These are phyloP conservation scores for Muscicapa striata DNA, from an alignment of 2,797 vertebrate species.

Conservation along the genomic window DNA sequence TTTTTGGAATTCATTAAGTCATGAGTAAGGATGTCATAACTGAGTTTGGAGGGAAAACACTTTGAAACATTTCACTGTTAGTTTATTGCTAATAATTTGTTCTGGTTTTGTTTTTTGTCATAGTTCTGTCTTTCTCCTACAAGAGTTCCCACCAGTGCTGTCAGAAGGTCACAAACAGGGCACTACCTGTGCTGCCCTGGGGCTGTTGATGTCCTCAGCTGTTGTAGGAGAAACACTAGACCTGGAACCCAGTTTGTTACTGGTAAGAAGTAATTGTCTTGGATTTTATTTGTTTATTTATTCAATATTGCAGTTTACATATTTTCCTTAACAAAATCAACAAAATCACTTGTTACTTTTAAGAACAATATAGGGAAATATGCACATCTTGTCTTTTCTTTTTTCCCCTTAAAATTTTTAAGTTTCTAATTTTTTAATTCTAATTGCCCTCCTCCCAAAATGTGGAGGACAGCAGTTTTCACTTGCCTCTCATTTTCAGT, in stretches of 20 bases:
- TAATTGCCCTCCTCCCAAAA: not conserved
- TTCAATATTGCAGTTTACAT: not conserved
- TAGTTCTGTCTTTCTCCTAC: constrained; percentile 20
- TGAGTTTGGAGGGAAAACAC: not conserved
- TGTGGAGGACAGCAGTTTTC: not conserved
- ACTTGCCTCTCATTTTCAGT: not conserved
- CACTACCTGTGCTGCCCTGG: constrained; percentile 49
- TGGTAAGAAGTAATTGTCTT: constrained; percentile 35
- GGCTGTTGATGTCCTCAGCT: constrained; percentile 70
- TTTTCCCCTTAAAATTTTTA: not conserved
- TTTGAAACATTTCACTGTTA: not conserved
- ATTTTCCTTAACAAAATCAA: not conserved
- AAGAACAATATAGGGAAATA: not conserved
- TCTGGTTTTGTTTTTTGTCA: not conserved
- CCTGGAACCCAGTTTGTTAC: constrained; percentile 66
- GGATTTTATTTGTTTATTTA: not conserved
- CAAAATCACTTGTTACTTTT: not conserved
- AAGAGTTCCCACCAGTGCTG: not conserved
- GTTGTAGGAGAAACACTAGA: constrained; percentile 53
- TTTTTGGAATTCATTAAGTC: not conserved
- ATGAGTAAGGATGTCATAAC: not conserved
- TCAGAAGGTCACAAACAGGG: not conserved
- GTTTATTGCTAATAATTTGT: not conserved
- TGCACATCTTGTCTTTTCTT: not conserved
- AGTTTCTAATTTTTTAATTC: not conserved